A percentile compares a stretch with the other conserved stretches of the same genome.
phyloP scores from a whole-genome alignment of 1,140 invertebrate species.

The Drosophila trapezifrons region DNA sequence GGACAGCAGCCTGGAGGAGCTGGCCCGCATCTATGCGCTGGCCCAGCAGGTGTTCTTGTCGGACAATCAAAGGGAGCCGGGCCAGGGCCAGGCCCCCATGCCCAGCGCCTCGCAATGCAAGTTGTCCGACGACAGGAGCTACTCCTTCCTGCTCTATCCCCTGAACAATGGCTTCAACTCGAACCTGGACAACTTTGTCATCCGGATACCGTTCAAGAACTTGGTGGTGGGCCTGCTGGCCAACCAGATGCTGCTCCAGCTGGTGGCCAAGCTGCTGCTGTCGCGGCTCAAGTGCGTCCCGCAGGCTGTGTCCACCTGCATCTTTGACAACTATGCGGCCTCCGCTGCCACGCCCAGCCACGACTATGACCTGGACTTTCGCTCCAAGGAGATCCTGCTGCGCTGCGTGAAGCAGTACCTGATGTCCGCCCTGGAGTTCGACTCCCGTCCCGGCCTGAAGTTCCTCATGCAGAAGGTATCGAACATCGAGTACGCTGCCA shows the following conservation, averaged over 20 bases:
- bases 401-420: slow-evolving; percentile 93
- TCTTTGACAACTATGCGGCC: slow-evolving; percentile 79
- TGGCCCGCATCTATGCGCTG: slow-evolving; percentile 92
- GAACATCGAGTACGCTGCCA: slow-evolving; percentile 93
- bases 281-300: slow-evolving; percentile 86
- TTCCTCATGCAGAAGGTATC: slow-evolving; percentile 97
- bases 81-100: slow-evolving; percentile 37
- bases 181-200: slow-evolving; percentile 91
- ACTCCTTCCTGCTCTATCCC: slow-evolving; percentile 95
- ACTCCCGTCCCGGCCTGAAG: slow-evolving; percentile 94
- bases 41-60: slow-evolving; percentile 92
- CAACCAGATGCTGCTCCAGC: slow-evolving; percentile 95
- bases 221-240: slow-evolving; percentile 94
- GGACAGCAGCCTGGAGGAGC: slow-evolving; percentile 92
- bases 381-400: slow-evolving; percentile 86
- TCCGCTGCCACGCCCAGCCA: slow-evolving; percentile 85
- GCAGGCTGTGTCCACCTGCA: slow-evolving; percentile 81
- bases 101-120: slow-evolving; percentile 52
- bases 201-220: slow-evolving; percentile 93
- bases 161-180: slow-evolving; percentile 89
- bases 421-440: slow-evolving; percentile 92
- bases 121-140: slow-evolving; percentile 91
- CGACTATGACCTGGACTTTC: slow-evolving; percentile 86
- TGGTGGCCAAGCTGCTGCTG: slow-evolving; percentile 93
- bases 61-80: slow-evolving; percentile 84